Conservation (phyloP, 2,888 invertebrate genomes). For the Mantis religiosa region DNA sequence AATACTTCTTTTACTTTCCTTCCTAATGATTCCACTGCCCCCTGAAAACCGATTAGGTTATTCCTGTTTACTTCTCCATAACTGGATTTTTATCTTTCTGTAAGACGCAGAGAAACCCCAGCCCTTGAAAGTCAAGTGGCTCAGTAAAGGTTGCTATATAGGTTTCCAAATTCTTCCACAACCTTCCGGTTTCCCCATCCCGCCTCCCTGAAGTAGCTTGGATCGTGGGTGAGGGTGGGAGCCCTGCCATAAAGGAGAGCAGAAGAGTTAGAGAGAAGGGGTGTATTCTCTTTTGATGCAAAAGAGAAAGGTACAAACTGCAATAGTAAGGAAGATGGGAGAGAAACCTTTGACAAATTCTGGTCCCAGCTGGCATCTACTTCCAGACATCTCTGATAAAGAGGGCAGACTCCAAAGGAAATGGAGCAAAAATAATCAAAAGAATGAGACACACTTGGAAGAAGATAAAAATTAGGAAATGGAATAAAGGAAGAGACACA, state of each 20-base stretch:
- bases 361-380: neutral
- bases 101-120: neutral
- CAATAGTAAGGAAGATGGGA: neutral
- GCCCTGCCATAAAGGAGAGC: neutral
- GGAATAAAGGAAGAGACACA: neutral
- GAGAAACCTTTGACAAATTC: neutral
- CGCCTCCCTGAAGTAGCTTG: neutral
- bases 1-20: neutral
- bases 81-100: neutral
- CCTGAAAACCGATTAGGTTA: neutral
- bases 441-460: neutral
- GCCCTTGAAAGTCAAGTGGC: neutral
- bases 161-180: neutral
- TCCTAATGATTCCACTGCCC: neutral
- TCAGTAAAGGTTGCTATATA: neutral
- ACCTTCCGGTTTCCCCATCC: neutral
- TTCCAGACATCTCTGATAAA: neutral
- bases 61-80: neutral
- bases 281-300: neutral
- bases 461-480: neutral
- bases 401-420: neutral
- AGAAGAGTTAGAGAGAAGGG: neutral
- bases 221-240: neutral
- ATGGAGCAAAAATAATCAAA: slow-evolving; percentile 1
- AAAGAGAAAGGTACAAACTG: neutral